phyloP scores from a whole-genome alignment of 2,888 invertebrate species.

The Acheta domesticus region DNA sequence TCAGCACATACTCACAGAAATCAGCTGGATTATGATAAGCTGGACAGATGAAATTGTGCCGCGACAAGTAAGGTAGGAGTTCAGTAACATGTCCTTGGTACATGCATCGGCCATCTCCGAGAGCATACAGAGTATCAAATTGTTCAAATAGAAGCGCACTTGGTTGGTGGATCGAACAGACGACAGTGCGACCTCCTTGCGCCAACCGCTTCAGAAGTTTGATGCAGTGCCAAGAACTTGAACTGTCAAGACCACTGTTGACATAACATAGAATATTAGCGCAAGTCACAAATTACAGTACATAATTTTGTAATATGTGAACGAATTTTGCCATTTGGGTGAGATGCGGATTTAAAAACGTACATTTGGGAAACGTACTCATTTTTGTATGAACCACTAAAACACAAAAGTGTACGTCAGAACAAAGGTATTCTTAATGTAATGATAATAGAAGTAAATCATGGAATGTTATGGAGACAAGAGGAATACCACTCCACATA shows the following conservation, averaged over 20 bases:
- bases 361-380: too few species aligned
- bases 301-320: too few species aligned
- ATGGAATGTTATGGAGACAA: too few species aligned
- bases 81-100: constrained; percentile 74
- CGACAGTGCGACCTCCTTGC: constrained; percentile 76
- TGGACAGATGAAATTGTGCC: constrained; percentile 76
- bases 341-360: too few species aligned
- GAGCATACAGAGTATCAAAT: constrained; percentile 84
- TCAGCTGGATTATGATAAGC: constrained; percentile 95
- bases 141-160: constrained; percentile 89
- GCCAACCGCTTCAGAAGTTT: constrained; percentile 75
- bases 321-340: too few species aligned
- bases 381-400: too few species aligned
- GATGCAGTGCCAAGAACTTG: constrained; percentile 81
- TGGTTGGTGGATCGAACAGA: constrained; percentile 93
- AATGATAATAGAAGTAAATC: too few species aligned
- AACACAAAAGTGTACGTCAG: too few species aligned
- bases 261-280: neutral
- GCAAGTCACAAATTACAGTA: too few species aligned
- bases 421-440: too few species aligned
- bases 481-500: too few species aligned
- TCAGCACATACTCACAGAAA: constrained; percentile 66
- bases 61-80: constrained; percentile 73
- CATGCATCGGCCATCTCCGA: constrained; percentile 77
- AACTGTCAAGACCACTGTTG: constrained; percentile 80